A percentile compares a stretch with the other conserved stretches of the same genome.
These are phyloP conservation scores for Thamnophis sirtalis DNA, from an alignment of 2,113 vertebrate species.

Conservation along the genomic window DNA sequence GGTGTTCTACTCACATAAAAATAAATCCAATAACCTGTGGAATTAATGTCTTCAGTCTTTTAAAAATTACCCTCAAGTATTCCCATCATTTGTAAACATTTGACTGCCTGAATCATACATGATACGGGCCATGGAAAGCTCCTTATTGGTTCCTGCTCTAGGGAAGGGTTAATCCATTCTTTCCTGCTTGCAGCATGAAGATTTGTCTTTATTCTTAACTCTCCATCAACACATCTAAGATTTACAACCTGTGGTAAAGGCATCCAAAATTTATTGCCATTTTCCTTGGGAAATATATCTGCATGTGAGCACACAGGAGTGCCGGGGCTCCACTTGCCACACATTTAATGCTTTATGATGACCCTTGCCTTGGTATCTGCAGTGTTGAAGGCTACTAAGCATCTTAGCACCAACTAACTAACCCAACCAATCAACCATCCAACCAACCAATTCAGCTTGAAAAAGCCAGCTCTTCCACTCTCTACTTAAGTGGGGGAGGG, in stretches of 20 bases:
- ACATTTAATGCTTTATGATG: fast-evolving
- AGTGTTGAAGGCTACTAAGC: background rate
- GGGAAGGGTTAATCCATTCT: background rate
- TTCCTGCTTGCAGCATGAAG: background rate
- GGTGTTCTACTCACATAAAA: background rate
- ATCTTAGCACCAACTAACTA: background rate
- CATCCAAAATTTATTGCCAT: background rate
- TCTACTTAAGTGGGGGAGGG: background rate
- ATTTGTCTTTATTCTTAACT: background rate
- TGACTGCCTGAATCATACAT: background rate
- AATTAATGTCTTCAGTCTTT: background rate
- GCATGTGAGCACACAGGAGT: fast-evolving
- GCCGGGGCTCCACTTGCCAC: background rate
- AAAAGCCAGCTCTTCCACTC: fast-evolving
- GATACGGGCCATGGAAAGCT: background rate
- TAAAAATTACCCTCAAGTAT: background rate
- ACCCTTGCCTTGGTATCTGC: background rate
- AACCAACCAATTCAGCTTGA: background rate
- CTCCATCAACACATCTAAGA: background rate
- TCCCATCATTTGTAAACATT: background rate
- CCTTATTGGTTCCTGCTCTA: background rate
- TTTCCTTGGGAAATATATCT: background rate
- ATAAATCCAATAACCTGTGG: background rate
- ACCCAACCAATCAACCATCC: background rate
- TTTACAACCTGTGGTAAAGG: background rate